These are phyloP conservation scores for Osmerus eperlanus DNA, from an alignment of 2,113 vertebrate species.

Conservation along the genomic window DNA sequence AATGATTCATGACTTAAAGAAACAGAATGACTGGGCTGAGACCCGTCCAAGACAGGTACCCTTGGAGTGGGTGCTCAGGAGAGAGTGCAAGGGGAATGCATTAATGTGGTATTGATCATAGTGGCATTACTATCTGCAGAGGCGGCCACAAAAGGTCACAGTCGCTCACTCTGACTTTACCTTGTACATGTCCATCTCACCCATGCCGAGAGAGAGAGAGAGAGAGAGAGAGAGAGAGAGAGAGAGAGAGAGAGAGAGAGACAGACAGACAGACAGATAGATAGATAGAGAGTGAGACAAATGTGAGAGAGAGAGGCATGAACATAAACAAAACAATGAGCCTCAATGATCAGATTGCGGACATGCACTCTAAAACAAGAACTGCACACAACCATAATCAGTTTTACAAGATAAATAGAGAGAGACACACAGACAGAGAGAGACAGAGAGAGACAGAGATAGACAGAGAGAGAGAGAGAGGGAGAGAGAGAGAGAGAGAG, in stretches of 20 bases:
- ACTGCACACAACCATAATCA: too few species aligned
- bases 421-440: neutral
- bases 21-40: conserved; percentile 37
- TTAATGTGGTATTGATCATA: conserved; percentile 54
- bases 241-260: neutral
- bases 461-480: neutral
- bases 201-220: neutral
- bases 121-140: conserved; percentile 53
- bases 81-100: conserved; percentile 40
- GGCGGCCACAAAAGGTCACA: conserved; percentile 22
- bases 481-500: neutral
- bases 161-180: conserved; percentile 30
- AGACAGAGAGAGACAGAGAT: neutral
- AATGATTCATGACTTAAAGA: conserved; percentile 42
- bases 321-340: too few species aligned
- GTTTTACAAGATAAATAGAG: neutral
- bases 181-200: conserved; percentile 4
- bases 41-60: conserved; percentile 30
- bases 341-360: too few species aligned
- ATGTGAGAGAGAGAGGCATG: neutral
- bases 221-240: neutral
- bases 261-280: neutral
- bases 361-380: too few species aligned
- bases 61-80: conserved; percentile 34
- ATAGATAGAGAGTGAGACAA: neutral